phyloP scores from a whole-genome alignment of 2,113 vertebrate genomes.

The Bubo blakistoni region DNA sequence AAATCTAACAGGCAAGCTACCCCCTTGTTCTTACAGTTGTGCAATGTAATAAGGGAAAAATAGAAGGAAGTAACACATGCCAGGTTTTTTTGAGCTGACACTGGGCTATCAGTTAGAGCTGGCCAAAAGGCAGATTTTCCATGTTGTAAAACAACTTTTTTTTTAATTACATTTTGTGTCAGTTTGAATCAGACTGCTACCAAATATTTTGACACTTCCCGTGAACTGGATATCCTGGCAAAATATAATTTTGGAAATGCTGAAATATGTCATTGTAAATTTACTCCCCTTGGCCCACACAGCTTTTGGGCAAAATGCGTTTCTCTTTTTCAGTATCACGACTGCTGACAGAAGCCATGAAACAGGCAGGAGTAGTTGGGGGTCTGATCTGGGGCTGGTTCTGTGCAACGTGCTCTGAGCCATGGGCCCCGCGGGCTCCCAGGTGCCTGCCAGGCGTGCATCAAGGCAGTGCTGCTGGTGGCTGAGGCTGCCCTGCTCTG shows the following conservation, averaged over 20 bases:
- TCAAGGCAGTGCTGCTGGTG: neutral
- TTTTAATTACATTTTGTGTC: neutral
- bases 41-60: neutral
- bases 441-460: neutral
- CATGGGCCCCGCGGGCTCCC: rapidly evolving
- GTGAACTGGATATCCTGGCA: slow-evolving; percentile 3
- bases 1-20: neutral
- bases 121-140: slow-evolving; percentile 30
- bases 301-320: neutral
- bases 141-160: neutral
- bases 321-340: neutral
- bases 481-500: neutral
- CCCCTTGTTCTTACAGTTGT: neutral
- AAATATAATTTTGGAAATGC: neutral
- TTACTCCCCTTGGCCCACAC: neutral
- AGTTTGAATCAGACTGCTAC: neutral
- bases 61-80: neutral
- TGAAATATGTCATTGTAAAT: neutral
- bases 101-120: slow-evolving; percentile 21
- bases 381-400: neutral
- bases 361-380: neutral
- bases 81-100: neutral
- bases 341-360: neutral
- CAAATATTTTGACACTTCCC: slow-evolving; percentile 59
- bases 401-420: neutral